Conservation (phyloP, 2,888 invertebrate species). For the Eupithecia pulchellata region DNA sequence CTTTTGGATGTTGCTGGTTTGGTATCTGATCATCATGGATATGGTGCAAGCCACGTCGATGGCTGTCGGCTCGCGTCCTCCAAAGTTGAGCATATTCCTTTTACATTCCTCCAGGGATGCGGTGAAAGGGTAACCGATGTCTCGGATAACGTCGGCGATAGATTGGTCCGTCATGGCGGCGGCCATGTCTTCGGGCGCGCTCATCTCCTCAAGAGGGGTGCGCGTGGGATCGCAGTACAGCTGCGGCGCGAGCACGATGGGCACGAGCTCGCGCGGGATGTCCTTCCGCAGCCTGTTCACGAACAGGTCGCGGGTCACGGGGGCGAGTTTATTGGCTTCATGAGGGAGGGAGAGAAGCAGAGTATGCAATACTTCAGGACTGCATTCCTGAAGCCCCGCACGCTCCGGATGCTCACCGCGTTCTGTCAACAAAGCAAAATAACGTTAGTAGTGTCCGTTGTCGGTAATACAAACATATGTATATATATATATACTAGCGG, state of each 20-base stretch:
- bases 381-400: slow-evolving; percentile 95
- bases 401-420: slow-evolving; percentile 89
- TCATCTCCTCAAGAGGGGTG: slow-evolving; percentile 87
- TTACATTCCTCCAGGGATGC: slow-evolving; percentile 94
- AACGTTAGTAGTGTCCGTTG: too few species aligned
- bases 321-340: slow-evolving; percentile 87
- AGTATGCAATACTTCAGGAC: slow-evolving; percentile 94
- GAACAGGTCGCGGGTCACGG: slow-evolving; percentile 92
- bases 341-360: slow-evolving; percentile 88
- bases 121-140: slow-evolving; percentile 96
- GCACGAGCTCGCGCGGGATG: slow-evolving; percentile 94
- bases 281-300: slow-evolving; percentile 92
- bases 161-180: slow-evolving; percentile 89
- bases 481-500: too few species aligned
- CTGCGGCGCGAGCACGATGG: slow-evolving; percentile 94
- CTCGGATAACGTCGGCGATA: slow-evolving; percentile 94
- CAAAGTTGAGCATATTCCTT: slow-evolving; percentile 92
- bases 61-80: slow-evolving; percentile 93
- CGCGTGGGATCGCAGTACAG: slow-evolving; percentile 92
- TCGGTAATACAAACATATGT: not conserved
- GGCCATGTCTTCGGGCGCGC: slow-evolving; percentile 86
- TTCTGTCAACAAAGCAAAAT: slow-evolving; percentile 68
- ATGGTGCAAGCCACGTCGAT: slow-evolving; percentile 93
- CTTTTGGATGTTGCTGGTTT: slow-evolving; percentile 84
- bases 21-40: slow-evolving; percentile 94